Conservation (phyloP, 2,888 invertebrate species). For the Auanema sp. region DNA sequence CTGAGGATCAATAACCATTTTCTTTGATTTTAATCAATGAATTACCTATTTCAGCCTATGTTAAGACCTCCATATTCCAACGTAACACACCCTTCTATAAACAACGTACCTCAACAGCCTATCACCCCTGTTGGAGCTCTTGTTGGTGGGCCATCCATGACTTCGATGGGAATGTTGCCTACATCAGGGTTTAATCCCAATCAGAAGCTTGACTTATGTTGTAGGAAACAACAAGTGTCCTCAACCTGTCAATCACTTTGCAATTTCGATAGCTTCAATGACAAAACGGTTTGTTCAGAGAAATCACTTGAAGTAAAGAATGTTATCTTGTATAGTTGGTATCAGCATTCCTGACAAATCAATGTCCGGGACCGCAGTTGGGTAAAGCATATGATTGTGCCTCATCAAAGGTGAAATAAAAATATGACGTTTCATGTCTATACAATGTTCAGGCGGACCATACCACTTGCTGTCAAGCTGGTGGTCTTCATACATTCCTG, state of each 20-base stretch:
- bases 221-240: constrained; percentile 50
- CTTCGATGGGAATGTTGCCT: constrained; percentile 2
- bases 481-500: constrained; percentile 43
- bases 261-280: constrained; percentile 60
- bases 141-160: background rate
- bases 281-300: constrained; percentile 49
- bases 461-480: constrained; percentile 46
- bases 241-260: constrained; percentile 53
- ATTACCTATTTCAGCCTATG: background rate
- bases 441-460: constrained; percentile 43
- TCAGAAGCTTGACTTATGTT: constrained; percentile 57
- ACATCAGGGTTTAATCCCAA: constrained; percentile 46
- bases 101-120: background rate
- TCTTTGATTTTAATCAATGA: too few relatives aligned
- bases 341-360: constrained; percentile 53
- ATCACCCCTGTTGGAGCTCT: too few relatives aligned
- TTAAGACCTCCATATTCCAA: too few relatives aligned
- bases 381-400: constrained; percentile 61
- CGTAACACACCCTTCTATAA: too few relatives aligned
- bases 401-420: constrained; percentile 40
- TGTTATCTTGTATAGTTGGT: constrained; percentile 40
- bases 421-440: constrained; percentile 1
- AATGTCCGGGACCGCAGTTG: constrained; percentile 59
- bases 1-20: too few relatives aligned
- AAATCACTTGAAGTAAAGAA: background rate